phyloP scores from a whole-genome alignment of 2,797 vertebrate species.

The Rhynchonycteris naso region DNA sequence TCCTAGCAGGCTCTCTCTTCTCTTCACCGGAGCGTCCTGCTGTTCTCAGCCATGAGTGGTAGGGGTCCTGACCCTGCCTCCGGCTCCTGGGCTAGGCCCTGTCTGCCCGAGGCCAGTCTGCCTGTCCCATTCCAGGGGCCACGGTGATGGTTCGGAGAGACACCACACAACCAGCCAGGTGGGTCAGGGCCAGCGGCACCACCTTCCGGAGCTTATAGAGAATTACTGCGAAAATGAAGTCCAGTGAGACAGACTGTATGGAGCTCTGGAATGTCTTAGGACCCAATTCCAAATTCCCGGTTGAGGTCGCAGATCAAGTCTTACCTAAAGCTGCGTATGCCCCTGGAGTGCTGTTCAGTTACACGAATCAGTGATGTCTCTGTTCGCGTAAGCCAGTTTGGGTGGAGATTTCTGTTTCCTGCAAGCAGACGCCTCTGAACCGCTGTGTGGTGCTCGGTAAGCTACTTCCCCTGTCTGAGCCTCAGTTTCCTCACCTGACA shows the following conservation, averaged over 20 bases:
- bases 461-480: background rate
- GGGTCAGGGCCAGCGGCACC: background rate
- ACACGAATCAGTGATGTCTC: background rate
- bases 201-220: background rate
- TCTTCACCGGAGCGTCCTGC: background rate
- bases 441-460: background rate
- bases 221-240: background rate
- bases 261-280: background rate
- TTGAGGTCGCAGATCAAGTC: background rate
- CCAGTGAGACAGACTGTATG: background rate
- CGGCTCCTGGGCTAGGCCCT: background rate
- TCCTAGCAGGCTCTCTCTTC: background rate
- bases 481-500: background rate
- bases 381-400: background rate
- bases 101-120: background rate
- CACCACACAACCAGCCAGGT: background rate
- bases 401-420: background rate
- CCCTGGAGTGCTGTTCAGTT: background rate
- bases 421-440: background rate
- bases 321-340: background rate
- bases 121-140: background rate
- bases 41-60: background rate
- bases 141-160: background rate
- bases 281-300: background rate
- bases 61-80: background rate